These are phyloP conservation scores for Entomobrya multifasciata DNA, from an alignment of 2,888 invertebrate genomes.

Conservation along the genomic window DNA sequence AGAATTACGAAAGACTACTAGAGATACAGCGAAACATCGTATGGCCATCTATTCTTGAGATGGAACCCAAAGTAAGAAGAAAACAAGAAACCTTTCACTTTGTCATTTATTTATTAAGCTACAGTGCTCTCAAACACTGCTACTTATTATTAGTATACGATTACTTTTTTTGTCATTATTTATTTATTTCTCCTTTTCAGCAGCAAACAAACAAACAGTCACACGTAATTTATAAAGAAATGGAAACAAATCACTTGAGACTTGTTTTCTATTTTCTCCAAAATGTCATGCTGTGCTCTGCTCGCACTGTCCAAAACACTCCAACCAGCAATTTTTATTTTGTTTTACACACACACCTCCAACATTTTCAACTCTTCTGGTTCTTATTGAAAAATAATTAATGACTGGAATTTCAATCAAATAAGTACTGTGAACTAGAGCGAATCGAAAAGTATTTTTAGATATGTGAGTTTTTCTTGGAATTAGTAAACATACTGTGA, in stretches of 20 bases:
- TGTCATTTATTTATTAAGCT: no score
- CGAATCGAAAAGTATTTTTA: not conserved
- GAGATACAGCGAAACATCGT: conserved; percentile 85
- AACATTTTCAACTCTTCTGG: no score
- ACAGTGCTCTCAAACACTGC: no score
- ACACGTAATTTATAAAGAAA: not conserved
- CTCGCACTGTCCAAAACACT: no score
- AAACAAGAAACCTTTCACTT: no score
- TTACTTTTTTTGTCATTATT: not conserved
- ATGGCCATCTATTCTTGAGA: conserved; percentile 85
- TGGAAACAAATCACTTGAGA: not conserved
- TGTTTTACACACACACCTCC: no score
- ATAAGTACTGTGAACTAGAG: no score
- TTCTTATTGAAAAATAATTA: not conserved
- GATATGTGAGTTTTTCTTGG: not conserved
- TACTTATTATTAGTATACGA: not conserved
- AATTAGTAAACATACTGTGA: not conserved
- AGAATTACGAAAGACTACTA: conserved; percentile 85
- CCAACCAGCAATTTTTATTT: no score
- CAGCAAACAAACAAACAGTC: not conserved
- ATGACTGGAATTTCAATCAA: not conserved
- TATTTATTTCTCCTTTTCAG: not conserved
- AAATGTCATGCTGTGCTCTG: no score
- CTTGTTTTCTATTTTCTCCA: no score
- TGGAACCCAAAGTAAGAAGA: conserved; percentile 83